Conservation (phyloP, 2,888 invertebrate genomes). For the Tipula helvola region DNA sequence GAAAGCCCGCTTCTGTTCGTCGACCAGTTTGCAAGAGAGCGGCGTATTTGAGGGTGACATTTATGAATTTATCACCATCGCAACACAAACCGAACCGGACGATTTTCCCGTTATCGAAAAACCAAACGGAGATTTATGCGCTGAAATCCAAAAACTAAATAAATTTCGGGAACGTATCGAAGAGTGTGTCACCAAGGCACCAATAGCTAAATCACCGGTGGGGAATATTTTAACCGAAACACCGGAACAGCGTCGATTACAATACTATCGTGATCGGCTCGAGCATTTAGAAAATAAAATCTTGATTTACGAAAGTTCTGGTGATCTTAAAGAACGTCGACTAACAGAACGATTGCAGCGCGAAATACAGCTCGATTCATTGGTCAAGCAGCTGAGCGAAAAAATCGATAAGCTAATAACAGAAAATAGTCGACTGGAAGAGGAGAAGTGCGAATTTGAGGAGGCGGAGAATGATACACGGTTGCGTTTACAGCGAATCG, state of each 20-base stretch:
- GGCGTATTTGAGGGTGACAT: conserved; percentile 53
- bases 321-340: conserved; percentile 47
- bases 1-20: conserved; percentile 23
- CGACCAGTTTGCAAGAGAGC: conserved; percentile 53
- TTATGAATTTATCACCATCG: conserved; percentile 12
- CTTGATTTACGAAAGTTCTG: conserved; percentile 51
- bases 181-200: conserved; percentile 35
- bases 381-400: conserved; percentile 36
- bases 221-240: conserved; percentile 16
- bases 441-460: conserved; percentile 60
- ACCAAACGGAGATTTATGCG: conserved; percentile 42
- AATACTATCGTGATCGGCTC: conserved; percentile 53
- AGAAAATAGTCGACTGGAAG: conserved; percentile 52
- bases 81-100: conserved; percentile 45
- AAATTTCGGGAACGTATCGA: conserved; percentile 49
- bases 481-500: conserved; percentile 39
- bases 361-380: conserved; percentile 42
- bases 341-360: conserved; percentile 49
- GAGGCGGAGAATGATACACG: conserved; percentile 63
- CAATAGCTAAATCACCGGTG: conserved; percentile 17
- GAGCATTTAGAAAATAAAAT: conserved; percentile 51
- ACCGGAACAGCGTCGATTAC: conserved; percentile 44
- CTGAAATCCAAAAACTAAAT: conserved; percentile 50
- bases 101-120: conserved; percentile 36
- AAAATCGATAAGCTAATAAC: conserved; percentile 45